These are phyloP conservation scores for Mormyrus lacerda DNA, from an alignment of 2,113 vertebrate species.

Conservation along the genomic window DNA sequence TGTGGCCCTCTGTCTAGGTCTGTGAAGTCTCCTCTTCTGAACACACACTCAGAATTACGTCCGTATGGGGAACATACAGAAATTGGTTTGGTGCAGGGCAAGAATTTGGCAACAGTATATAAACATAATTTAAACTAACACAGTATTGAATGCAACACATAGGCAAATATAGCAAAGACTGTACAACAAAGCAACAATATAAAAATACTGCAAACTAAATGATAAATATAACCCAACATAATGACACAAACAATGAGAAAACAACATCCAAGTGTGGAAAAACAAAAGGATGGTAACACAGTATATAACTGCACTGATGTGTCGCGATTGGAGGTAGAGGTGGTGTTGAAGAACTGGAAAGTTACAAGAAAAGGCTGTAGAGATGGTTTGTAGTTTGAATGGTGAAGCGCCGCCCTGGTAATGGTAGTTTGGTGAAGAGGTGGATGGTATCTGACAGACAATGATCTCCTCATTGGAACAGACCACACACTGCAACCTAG, in stretches of 20 bases:
- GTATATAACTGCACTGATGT: not conserved
- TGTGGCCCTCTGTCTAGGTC: not conserved
- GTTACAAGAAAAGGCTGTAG: not conserved
- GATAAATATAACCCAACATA: not conserved
- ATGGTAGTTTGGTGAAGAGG: not conserved
- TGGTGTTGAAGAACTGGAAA: not conserved
- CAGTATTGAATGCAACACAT: not conserved
- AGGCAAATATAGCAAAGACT: not conserved
- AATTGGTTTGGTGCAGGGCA: not conserved
- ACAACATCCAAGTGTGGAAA: not conserved
- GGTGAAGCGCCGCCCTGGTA: not conserved
- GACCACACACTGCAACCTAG: not conserved
- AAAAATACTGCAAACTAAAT: not conserved
- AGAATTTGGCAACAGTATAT: not conserved
- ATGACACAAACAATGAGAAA: not conserved
- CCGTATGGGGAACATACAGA: not conserved
- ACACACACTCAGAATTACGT: not conserved
- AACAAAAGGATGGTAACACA: not conserved
- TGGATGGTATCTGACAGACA: not conserved
- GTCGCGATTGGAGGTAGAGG: not conserved
- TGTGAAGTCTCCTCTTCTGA: not conserved
- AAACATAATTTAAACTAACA: not conserved
- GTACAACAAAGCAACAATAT: not conserved
- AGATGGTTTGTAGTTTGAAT: not conserved
- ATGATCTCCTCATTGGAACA: not conserved